These are phyloP conservation scores for Psephotus haematonotus DNA, from an alignment of 2,113 vertebrate genomes.

Conservation along the genomic window DNA sequence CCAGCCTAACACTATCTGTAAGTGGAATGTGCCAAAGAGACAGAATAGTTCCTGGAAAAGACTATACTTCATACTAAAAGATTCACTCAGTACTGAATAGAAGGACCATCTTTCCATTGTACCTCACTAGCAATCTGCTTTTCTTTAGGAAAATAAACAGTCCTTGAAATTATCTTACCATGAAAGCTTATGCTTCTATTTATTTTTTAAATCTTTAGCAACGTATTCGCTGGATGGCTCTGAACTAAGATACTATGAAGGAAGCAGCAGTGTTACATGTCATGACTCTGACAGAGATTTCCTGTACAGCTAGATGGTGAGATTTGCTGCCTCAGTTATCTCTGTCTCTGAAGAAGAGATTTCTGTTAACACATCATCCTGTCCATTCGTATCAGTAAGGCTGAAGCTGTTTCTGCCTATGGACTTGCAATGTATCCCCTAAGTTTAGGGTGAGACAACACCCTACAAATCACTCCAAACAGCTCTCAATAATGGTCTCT, in stretches of 20 bases:
- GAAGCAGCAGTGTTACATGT: neutral
- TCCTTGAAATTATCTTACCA: neutral
- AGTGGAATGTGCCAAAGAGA: neutral
- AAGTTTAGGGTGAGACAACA: neutral
- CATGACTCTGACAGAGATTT: neutral
- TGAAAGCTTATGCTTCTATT: neutral
- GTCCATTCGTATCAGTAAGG: neutral
- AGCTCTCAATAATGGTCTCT: neutral
- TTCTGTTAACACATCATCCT: neutral
- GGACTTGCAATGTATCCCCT: neutral
- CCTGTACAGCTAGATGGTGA: neutral
- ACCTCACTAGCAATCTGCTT: neutral
- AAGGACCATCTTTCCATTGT: neutral
- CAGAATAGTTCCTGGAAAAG: constrained; percentile 17
- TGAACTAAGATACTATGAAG: neutral
- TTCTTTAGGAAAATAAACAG: neutral
- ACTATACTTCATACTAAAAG: neutral
- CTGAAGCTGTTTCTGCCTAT: neutral
- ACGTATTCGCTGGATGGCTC: neutral
- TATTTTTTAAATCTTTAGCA: neutral
- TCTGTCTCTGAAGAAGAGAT: neutral
- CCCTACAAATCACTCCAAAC: neutral
- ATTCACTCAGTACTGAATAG: neutral
- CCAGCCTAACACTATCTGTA: neutral
- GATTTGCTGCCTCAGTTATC: neutral